Evolutionary conservation across 2,888 invertebrate species (phyloP).

Genomic region (Archaeoteleia sp.): DNA sequence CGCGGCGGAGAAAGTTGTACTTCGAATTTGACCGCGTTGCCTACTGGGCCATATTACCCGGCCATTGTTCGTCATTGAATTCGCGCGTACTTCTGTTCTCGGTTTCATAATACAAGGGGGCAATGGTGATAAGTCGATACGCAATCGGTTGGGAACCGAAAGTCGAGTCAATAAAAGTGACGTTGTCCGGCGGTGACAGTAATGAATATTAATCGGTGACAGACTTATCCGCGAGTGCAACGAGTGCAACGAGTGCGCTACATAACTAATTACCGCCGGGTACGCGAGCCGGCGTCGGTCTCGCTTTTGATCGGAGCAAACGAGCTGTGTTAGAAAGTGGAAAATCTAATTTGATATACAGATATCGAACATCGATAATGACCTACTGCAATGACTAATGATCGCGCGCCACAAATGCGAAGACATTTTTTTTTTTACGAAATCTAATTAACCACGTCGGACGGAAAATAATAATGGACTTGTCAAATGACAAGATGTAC

Average conservation of each 20-base stretch:
- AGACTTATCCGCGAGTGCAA: conserved; percentile 47
- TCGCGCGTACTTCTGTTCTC: conserved; percentile 8
- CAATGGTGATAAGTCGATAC: conserved; percentile 35
- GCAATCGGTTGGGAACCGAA: conserved; percentile 21
- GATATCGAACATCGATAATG: conserved; percentile 37
- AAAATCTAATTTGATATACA: conserved; percentile 47
- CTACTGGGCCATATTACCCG: no score
- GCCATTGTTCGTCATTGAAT: background rate
- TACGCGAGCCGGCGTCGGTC: conserved; percentile 22
- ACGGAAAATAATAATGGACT: conserved; percentile 17
- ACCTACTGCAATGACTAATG: conserved; percentile 44
- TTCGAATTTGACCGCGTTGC: no score
- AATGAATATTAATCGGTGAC: conserved; percentile 54
- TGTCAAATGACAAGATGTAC: background rate
- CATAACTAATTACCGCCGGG: conserved; percentile 43
- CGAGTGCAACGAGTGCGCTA: conserved; percentile 40
- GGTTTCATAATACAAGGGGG: conserved; percentile 7
- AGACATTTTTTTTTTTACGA: background rate
- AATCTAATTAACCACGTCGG: conserved; percentile 9
- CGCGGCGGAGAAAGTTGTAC: no score
- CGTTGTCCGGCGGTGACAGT: conserved; percentile 44
- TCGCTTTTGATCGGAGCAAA: conserved; percentile 39
- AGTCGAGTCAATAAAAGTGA: conserved; percentile 47
- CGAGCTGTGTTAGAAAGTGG: conserved; percentile 44
- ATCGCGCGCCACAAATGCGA: conserved; percentile 15